Percentiles rank a stretch among this genome's conserved stretches.
Evolutionary conservation across 2,113 vertebrate genomes (phyloP).

Genomic region (Phaethornis superciliosus): DNA sequence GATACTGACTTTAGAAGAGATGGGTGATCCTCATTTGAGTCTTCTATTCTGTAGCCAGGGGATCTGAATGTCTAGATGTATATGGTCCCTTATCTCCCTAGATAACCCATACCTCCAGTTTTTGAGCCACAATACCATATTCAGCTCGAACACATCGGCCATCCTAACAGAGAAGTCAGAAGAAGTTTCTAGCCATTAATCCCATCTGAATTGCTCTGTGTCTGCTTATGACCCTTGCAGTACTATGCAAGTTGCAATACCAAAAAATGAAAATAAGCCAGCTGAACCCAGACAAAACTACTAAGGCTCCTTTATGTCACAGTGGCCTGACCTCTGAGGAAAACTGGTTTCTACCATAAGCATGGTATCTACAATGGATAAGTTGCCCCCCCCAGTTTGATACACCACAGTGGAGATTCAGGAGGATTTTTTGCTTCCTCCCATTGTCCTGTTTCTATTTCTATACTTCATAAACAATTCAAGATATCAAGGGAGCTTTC

Average conservation of each 20-base stretch:
- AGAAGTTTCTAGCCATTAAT: slow-evolving; percentile 27
- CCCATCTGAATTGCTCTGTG: slow-evolving; percentile 13
- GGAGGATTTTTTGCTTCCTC: slow-evolving; percentile 2
- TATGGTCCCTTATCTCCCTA: neutral
- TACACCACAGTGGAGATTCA: neutral
- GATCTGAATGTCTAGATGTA: neutral
- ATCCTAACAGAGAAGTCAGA: neutral
- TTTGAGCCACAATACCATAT: neutral
- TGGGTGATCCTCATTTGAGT: neutral
- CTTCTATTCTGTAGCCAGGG: neutral
- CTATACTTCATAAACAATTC: slow-evolving; percentile 5
- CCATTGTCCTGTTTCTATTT: neutral
- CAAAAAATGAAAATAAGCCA: neutral
- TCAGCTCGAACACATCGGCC: slow-evolving; percentile 9
- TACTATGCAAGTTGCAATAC: neutral
- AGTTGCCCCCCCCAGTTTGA: neutral
- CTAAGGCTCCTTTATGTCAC: neutral
- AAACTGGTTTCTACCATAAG: neutral
- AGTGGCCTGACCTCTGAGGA: neutral
- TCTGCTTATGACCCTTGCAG: slow-evolving; percentile 14
- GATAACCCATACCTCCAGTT: neutral
- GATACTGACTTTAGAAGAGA: neutral
- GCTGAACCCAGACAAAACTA: neutral
- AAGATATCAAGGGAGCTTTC: slow-evolving; percentile 49
- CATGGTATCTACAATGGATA: neutral